A percentile compares a stretch with the other conserved stretches of the same genome.
phyloP scores from a whole-genome alignment of 2,797 vertebrate genomes.

The Microtus agrestis region DNA sequence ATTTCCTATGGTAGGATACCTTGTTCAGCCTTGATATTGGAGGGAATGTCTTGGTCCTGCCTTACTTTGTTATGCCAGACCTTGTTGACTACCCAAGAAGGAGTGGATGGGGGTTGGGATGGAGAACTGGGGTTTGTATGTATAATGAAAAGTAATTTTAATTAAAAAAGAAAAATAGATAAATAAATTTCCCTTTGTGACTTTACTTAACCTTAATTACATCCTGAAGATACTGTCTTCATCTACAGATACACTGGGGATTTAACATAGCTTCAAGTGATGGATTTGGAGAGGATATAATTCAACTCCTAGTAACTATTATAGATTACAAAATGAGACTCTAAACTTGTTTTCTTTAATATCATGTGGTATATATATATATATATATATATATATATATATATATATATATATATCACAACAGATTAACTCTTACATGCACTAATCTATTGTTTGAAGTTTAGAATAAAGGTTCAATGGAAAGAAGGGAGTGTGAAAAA shows the following conservation, averaged over 20 bases:
- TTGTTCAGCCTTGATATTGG: too few relatives aligned
- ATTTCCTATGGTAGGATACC: too few relatives aligned
- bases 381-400: background rate
- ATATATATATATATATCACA: background rate
- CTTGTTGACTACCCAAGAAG: too few relatives aligned
- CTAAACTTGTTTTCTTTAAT: background rate
- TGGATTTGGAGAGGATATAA: background rate
- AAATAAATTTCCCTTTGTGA: background rate
- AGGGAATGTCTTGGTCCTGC: too few relatives aligned
- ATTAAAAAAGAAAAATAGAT: too few relatives aligned
- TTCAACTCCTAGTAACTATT: background rate
- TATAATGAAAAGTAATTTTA: too few relatives aligned
- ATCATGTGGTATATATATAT: background rate
- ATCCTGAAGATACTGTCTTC: background rate
- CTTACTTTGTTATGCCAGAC: too few relatives aligned
- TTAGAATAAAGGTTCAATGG: background rate
- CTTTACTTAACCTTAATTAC: background rate
- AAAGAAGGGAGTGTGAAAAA: background rate
- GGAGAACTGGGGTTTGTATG: too few relatives aligned
- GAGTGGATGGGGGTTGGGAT: too few relatives aligned
- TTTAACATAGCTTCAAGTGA: background rate
- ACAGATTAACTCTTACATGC: background rate
- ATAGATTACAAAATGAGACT: constrained; percentile 22
- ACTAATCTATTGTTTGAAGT: background rate
- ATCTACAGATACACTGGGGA: background rate